Base-by-base conservation (phyloP, 2,888 invertebrate genomes). In the Rhimphoctona megacephalus region DNA sequence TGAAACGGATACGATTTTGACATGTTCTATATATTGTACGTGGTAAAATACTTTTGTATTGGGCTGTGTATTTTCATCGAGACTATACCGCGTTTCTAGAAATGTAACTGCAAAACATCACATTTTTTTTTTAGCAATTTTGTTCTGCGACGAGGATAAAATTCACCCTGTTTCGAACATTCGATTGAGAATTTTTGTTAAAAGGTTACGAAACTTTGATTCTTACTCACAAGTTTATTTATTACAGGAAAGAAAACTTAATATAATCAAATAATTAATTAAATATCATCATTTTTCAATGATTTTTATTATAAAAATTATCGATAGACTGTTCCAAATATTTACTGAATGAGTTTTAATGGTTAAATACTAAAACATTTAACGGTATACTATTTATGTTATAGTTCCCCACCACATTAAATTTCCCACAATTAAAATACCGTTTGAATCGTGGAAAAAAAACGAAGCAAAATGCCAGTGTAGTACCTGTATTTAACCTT, bases 1-100 rank as follows among this genome's bases (percentile, higher is more conserved):
- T 73, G 86, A 86, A 86, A 81, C 83, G 82, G 36, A 85, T n/a
- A 67, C 64, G 78, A 72, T 61, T 83, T 77, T 67, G 25, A 61
- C 66, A 22, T 19, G 19, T 61, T 36, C 67, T 36, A 70, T 17
- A 25, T 33, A 70, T 72, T 70, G 49, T 46, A 78, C 43, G 19
- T 4, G 57, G 57, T 57, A 5, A 57, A 57, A 57, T 25, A 57
- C 57, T 57, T 57, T 25, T 14, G 9, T 3, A 22, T 57, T 25
- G 25, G n/a, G 25, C 25, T 11, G 11, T 57, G 14, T 25, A 57
- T 57, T 57, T 11, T 22, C 54, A 54, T 54, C 25, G 25, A 57
- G 11, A 57, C 22, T 57, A 0, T 5, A 14, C 57, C 14, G 25
- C 4, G 14, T 57, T 57, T 57, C 4, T 14, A 4, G 1, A 25